Conservation (phyloP, 2,888 invertebrate genomes). For the Scelioninae gen. 2 region DNA sequence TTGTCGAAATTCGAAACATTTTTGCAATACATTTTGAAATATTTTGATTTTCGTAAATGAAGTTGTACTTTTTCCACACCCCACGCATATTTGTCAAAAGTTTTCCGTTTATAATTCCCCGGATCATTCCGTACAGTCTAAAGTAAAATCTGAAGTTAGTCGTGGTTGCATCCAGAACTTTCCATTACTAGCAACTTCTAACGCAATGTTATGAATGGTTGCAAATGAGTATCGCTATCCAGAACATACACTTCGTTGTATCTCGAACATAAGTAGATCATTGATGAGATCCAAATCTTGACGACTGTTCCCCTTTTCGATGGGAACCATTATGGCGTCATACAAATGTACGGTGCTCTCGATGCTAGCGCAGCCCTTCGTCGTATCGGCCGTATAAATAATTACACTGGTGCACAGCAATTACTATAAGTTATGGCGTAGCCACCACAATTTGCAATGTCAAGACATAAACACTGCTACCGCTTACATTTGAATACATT, state of each 20-base stretch:
- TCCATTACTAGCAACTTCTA: too few species aligned
- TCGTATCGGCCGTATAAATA: conserved; percentile 75
- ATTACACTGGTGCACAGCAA: conserved; percentile 75
- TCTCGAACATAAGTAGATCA: conserved; percentile 20
- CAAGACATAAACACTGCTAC: conserved; percentile 76
- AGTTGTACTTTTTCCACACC: too few species aligned
- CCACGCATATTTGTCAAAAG: too few species aligned
- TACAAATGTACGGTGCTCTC: conserved; percentile 57
- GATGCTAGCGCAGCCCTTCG: conserved; percentile 64
- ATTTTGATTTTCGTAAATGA: too few species aligned
- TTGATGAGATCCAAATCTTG: conserved; percentile 50
- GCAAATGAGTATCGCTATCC: not conserved
- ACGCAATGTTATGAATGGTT: conserved; percentile 9
- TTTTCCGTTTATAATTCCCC: too few species aligned
- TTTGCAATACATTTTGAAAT: too few species aligned
- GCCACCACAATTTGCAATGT: conserved; percentile 76
- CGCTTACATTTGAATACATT: conserved; percentile 76
- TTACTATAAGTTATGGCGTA: conserved; percentile 75
- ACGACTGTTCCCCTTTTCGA: conserved; percentile 54
- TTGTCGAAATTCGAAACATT: too few species aligned
- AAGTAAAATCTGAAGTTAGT: too few species aligned
- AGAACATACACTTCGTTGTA: conserved; percentile 2
- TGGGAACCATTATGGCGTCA: conserved; percentile 56
- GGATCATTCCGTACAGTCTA: too few species aligned
- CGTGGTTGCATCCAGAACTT: too few species aligned